These are phyloP conservation scores for Callorhinus ursinus DNA, from an alignment of 2,113 vertebrate species.

Conservation along the genomic window DNA sequence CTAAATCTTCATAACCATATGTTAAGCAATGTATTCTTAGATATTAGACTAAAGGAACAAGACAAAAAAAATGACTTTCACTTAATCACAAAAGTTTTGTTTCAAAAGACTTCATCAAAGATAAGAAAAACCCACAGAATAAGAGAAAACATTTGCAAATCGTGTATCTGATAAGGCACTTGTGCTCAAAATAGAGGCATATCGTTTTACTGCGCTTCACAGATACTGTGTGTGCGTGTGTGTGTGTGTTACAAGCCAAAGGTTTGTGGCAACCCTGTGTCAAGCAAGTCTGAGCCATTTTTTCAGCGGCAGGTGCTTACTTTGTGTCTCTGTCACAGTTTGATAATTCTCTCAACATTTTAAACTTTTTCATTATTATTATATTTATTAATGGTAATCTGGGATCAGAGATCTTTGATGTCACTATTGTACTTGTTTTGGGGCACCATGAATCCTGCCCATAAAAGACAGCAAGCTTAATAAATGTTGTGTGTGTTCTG, in stretches of 20 bases:
- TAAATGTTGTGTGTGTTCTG: background rate
- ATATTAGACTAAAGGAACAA: background rate
- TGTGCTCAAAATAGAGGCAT: background rate
- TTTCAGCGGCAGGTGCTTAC: background rate
- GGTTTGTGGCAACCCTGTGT: background rate
- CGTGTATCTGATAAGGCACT: background rate
- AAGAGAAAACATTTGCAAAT: background rate
- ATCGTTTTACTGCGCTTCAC: background rate
- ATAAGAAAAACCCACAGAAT: background rate
- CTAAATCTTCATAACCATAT: background rate
- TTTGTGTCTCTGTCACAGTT: background rate
- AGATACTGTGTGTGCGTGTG: background rate
- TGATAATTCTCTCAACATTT: background rate
- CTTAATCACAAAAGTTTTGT: constrained; percentile 13
- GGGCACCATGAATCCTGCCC: background rate
- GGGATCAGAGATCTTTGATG: background rate
- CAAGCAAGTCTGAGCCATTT: background rate
- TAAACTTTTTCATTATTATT: background rate
- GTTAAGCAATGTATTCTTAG: background rate
- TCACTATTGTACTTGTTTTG: background rate
- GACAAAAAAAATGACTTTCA: background rate
- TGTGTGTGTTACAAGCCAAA: background rate
- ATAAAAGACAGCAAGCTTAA: background rate
- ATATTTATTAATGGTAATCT: background rate
- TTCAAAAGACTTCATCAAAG: constrained; percentile 39